Base-by-base conservation (phyloP, 2,888 invertebrate genomes). In the Archaeoteleia sp. region DNA sequence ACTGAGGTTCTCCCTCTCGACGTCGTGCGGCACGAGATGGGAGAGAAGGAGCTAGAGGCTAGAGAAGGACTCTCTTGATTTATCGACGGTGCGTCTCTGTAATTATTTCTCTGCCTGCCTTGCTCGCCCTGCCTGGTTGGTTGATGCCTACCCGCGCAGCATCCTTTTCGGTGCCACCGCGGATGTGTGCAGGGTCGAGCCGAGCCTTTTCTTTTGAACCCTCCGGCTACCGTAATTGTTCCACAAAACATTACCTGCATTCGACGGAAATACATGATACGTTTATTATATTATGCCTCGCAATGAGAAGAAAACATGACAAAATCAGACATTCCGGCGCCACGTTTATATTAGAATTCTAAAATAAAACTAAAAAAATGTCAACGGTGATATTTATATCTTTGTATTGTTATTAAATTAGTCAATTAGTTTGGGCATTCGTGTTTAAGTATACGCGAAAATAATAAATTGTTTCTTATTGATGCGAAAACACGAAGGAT, bases 41-140 rank as follows among this genome's bases (percentile, higher is more conserved):
- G 62, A 57, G 55, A 66, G 65, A 58, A 48, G 68, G 61, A 67
- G 65, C 57, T 57, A 65, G 54, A 67, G 69, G 67, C 61, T 68
- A 72, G 74, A 71, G 48, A 63, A 74, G 74, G 77, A 78, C 77
- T 78, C 72, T 73, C 79, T 81, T 83, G 82, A 83, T 83, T 83
- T 83, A 83, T 82, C 81, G 82, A 82, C 78, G 78, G 76, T 78
- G 80, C 80, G 81, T 82, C 82, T 80, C 82, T 83, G 80, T 82
- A 83, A 83, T 83, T 83, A 83, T 83, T 83, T 82, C 78, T 79
- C 78, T 74, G 78, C 67, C 71, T 69, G 71, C 68, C 68, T 70
- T 80, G 70, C 71, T 70, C 69, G 69, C 69, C 68, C 53, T 49
- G 43, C 51, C 57, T 25, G 35, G n/a, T 29, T 34, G 29, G 46